phyloP scores from a whole-genome alignment of 2,888 invertebrate species.

The Caenorhabditis macrosperma region DNA sequence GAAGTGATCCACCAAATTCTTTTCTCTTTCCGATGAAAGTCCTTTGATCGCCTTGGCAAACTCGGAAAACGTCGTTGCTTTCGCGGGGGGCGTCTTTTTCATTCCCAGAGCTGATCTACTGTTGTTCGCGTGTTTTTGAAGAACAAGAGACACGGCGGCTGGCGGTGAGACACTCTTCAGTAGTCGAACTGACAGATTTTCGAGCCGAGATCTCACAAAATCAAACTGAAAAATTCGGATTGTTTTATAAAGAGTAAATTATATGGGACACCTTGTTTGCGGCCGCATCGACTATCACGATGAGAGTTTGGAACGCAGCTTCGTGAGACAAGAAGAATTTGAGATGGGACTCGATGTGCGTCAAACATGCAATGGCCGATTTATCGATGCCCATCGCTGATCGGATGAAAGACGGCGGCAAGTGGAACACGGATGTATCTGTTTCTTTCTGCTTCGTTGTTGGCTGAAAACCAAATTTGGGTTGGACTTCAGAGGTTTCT shows the following conservation, averaged over 20 bases:
- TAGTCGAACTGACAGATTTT: constrained; percentile 41
- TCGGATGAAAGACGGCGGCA: constrained; percentile 41
- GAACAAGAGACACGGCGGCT: constrained; percentile 27
- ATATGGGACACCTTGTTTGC: constrained; percentile 54
- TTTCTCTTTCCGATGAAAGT: background rate
- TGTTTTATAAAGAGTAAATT: too few relatives aligned
- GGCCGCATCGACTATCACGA: constrained; percentile 44
- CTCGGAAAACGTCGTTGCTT: constrained; percentile 23
- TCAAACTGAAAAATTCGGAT: constrained; percentile 32
- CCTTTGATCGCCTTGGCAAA: constrained; percentile 8
- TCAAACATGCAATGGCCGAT: constrained; percentile 23
- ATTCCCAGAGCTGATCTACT: background rate
- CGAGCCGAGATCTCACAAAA: constrained; percentile 38
- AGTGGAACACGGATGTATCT: background rate
- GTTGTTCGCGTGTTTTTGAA: constrained; percentile 42
- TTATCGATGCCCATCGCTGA: constrained; percentile 33
- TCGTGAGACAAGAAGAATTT: constrained; percentile 62
- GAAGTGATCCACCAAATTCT: constrained; percentile 31
- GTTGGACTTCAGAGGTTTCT: background rate
- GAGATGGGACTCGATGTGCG: constrained; percentile 52
- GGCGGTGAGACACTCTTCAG: constrained; percentile 56
- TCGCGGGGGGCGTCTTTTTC: background rate
- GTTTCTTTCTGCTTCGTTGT: constrained; percentile 1
- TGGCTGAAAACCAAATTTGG: constrained; percentile 4
- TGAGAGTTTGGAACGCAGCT: constrained; percentile 52